Base-by-base conservation (phyloP, 2,113 vertebrate species). In the Leucopsar rothschildi region DNA sequence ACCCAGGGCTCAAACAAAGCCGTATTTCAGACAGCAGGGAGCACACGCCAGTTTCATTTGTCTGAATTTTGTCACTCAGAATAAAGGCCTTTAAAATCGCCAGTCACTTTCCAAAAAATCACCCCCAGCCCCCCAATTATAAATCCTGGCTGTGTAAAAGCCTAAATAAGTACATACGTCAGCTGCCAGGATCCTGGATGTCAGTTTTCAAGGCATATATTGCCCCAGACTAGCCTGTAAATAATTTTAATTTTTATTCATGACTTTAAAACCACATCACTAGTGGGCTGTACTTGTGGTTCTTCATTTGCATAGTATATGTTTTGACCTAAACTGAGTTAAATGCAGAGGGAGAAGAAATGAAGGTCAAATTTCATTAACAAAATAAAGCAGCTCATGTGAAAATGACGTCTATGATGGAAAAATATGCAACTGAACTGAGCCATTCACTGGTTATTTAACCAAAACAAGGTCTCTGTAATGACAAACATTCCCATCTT, bases 401-500 rank as follows among this genome's bases (percentile, higher is more conserved):
- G 82, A 96, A 93, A 93, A 69, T 68, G 68, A 49, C 0, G 1
- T 91, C 69, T 91, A 92, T 83, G 83, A 93, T 83, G 86, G 89
- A 92, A 94, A 94, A 88, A 86, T 68, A 83, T 80, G 78, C 78
- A 82, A 70, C 49, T 3, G 15, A 95, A 88, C 65, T 11, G 73
- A 96, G 87, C 55, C 70, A 75, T 96, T 91, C 86, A 52, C 77
- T 92, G 55, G 79, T 82, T 95, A 63, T 93, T 97, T 95, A 96
- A 96, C 79, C 93, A 59, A 96, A 97, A 95, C 94, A 94, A 93
- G 84, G 71, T 88, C 88, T 94, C 82, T 81, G 90, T 95, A 97
- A 96, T 97, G 93, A 92, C 95, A 96, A 96, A 95, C 88, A 95
- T 90, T 96, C 86, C 82, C 88, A 94, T 94, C 93, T 88, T 93